phyloP scores from a whole-genome alignment of 37 sponge, comb jelly and placozoan genomes.

The Oopsacas minuta region DNA sequence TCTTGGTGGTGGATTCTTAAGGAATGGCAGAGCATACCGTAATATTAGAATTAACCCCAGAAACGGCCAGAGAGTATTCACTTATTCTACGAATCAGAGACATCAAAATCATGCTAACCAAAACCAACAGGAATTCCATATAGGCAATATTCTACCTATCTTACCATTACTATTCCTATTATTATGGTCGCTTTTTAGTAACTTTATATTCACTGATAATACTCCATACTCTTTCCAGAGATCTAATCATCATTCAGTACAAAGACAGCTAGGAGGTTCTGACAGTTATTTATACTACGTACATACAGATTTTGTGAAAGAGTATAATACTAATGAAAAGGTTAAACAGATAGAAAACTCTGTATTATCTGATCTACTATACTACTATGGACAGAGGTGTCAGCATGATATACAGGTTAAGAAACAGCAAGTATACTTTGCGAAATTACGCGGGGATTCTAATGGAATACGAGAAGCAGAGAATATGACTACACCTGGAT shows the following conservation, averaged over 20 bases:
- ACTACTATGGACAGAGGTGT: conserved; percentile 1
- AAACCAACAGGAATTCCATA: neutral
- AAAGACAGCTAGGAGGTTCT: neutral
- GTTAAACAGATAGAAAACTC: neutral
- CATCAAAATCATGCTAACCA: neutral
- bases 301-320: neutral
- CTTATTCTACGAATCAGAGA: neutral
- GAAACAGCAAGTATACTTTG: neutral
- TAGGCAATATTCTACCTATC: neutral
- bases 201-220: neutral
- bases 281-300: neutral
- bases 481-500: neutral
- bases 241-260: neutral
- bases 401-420: neutral
- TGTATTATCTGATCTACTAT: neutral
- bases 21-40: neutral
- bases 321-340: neutral
- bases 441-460: neutral
- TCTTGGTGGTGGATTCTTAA: neutral
- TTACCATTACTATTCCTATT: conserved; percentile 9
- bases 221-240: neutral
- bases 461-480: neutral
- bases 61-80: neutral
- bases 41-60: neutral
- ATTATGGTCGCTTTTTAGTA: neutral